A percentile compares a stretch with the other conserved stretches of the same genome.
These are phyloP conservation scores for Hypena proboscidalis DNA, from an alignment of 2,888 invertebrate genomes.

Conservation along the genomic window DNA sequence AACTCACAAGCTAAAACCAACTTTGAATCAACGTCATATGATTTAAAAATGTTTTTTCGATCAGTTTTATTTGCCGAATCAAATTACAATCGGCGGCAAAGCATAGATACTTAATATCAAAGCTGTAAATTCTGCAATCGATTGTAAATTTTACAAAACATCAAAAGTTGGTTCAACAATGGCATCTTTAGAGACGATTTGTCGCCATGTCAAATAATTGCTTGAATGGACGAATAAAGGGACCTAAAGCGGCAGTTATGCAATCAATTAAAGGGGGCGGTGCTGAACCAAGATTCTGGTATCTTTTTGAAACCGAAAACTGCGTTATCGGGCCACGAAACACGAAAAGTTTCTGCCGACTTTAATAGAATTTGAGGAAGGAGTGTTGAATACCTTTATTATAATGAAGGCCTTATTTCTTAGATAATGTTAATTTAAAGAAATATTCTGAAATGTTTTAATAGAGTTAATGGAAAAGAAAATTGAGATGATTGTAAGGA, in stretches of 20 bases:
- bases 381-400: no score
- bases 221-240: constrained; percentile 56
- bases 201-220: constrained; percentile 75
- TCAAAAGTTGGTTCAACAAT: constrained; percentile 40
- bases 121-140: constrained; percentile 22
- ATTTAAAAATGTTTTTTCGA: not conserved
- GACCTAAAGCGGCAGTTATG: constrained; percentile 70
- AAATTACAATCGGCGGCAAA: constrained; percentile 4
- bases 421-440: constrained; percentile 16
- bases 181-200: constrained; percentile 65
- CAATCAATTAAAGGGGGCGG: constrained; percentile 81
- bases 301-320: constrained; percentile 51
- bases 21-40: constrained; percentile 6
- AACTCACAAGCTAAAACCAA: constrained; percentile 36
- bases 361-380: constrained; percentile 17
- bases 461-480: not conserved
- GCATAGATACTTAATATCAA: constrained; percentile 5
- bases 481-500: not conserved
- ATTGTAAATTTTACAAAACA: constrained; percentile 7
- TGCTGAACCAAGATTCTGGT: constrained; percentile 40
- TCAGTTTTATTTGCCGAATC: constrained; percentile 4
- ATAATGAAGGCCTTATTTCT: constrained; percentile 5
- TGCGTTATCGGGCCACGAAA: constrained; percentile 49
- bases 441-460: constrained; percentile 4
- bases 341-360: constrained; percentile 18